These are phyloP conservation scores for Drosophila eugracilis DNA, from an alignment of 1,140 invertebrate genomes.

Conservation along the genomic window DNA sequence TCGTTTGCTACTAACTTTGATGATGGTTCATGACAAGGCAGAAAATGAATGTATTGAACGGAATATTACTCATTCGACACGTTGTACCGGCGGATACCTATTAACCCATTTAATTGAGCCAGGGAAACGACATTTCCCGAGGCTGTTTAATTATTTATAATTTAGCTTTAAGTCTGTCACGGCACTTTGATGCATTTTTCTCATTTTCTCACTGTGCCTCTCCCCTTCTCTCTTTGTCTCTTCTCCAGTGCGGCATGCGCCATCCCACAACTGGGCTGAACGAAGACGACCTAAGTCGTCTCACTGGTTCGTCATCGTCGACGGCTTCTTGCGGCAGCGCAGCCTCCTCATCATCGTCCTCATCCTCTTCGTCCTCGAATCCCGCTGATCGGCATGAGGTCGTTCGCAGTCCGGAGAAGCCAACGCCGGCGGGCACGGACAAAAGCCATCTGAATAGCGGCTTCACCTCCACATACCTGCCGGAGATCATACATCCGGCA, in stretches of 20 bases:
- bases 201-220: neutral
- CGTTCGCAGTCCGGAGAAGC: slow-evolving; percentile 52
- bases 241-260: slow-evolving; percentile 84
- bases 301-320: slow-evolving; percentile 83
- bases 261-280: slow-evolving; percentile 84
- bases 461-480: slow-evolving; percentile 84
- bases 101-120: slow-evolving; percentile 51
- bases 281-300: slow-evolving; percentile 85
- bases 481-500: slow-evolving; percentile 79
- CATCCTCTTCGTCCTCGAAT: slow-evolving; percentile 41
- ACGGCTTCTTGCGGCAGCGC: slow-evolving; percentile 70
- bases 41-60: slow-evolving; percentile 16
- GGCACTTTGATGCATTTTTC: slow-evolving; percentile 15
- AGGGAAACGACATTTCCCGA: slow-evolving; percentile 36
- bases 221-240: slow-evolving; percentile 5
- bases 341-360: slow-evolving; percentile 66
- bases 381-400: slow-evolving; percentile 42
- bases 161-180: slow-evolving; percentile 34
- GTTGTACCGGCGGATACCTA: slow-evolving; percentile 22
- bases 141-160: slow-evolving; percentile 51
- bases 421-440: slow-evolving; percentile 13
- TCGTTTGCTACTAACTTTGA: slow-evolving; percentile 10
- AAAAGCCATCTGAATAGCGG: slow-evolving; percentile 53
- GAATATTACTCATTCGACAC: slow-evolving; percentile 49
- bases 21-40: slow-evolving; percentile 42